Conservation (phyloP, 1,140 invertebrate genomes). For the Drosophila nigrodunni region DNA sequence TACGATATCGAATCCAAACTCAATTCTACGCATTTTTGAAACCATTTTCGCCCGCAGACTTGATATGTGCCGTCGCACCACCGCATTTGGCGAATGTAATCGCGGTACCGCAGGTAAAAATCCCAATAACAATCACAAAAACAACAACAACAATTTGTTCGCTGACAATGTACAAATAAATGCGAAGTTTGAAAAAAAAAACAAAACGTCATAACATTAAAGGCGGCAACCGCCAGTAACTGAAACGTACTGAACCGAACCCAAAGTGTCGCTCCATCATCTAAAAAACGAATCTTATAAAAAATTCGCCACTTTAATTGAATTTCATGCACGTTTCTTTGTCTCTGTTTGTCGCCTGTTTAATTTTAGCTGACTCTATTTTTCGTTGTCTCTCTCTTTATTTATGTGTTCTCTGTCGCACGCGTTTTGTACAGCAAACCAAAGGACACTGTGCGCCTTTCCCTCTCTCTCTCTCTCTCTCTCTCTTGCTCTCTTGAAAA, state of each 20-base stretch:
- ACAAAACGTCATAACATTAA: slow-evolving; percentile 68
- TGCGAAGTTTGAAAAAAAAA: slow-evolving; percentile 39
- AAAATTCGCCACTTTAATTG: slow-evolving; percentile 74
- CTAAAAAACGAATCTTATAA: slow-evolving; percentile 13
- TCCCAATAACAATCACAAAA: slow-evolving; percentile 51
- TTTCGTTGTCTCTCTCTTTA: slow-evolving; percentile 24
- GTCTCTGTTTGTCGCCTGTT: slow-evolving; percentile 66
- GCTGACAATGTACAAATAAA: slow-evolving; percentile 72
- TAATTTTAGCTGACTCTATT: slow-evolving; percentile 20
- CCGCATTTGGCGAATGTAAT: slow-evolving; percentile 97
- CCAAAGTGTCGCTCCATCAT: slow-evolving; percentile 76
- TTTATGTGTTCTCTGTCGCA: slow-evolving; percentile 64
- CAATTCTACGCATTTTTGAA: slow-evolving; percentile 74
- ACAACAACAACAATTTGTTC: slow-evolving; percentile 62
- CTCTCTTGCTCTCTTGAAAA: neutral
- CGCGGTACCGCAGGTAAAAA: slow-evolving; percentile 96
- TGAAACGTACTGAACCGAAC: slow-evolving; percentile 32
- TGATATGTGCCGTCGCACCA: slow-evolving; percentile 98
- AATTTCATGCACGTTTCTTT: slow-evolving; percentile 80
- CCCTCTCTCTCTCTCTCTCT: neutral
- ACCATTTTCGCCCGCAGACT: slow-evolving; percentile 91
- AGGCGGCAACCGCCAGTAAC: slow-evolving; percentile 66
- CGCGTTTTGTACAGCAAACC: slow-evolving; percentile 61
- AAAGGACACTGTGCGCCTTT: slow-evolving; percentile 50
- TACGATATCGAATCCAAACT: slow-evolving; percentile 38